Base-by-base conservation (phyloP, 2,797 vertebrate genomes). In the Vespertilio murinus region DNA sequence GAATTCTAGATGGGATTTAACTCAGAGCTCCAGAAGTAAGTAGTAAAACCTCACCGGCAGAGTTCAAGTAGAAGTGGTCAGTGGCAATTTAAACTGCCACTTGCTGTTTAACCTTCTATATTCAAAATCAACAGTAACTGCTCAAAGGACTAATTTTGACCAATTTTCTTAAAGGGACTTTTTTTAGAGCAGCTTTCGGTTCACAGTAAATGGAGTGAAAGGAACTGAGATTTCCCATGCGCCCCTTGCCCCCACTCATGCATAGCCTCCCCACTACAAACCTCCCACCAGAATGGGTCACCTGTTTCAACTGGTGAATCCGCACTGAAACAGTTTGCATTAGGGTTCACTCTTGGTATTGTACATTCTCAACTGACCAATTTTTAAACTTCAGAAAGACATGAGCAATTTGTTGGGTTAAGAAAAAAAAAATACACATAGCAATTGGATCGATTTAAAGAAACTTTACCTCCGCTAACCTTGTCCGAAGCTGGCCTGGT, bases 401-500 rank as follows among this genome's bases (percentile, higher is more conserved):
- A 90, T 38, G n/a, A 90, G 54, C 18, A 87, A 88, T 87, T 81
- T 56, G 47, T 18, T 7, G 54, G 74, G 22, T 52, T 79, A 64
- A 73, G 93, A 79, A 91, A 65, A 96, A 69, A 96, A 71, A 93
- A 61, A 35, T 18, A 93, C 38, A 73, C 78, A 96, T 22, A 87
- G 47, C 3, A 28, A 85, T 6, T 9, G 25, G 25, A 78, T 52
- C 70, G 49, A 49, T 12, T n/a, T 42, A 96, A 92, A 83, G 80
- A 91, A 69, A 56, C 52, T 71, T 98, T 97, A 99, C 99, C 99
- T 99, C 99, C 83, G 99, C 99, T 96, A 99, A 97, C 95, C 99
- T 98, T 78, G 99, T 99, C 97, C 99, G 98, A 95, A 99, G 96
- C 95, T 99, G 99, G 59, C 99, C 99, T 0, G 99, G 99, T 97